Base-by-base conservation (phyloP, 2,888 invertebrate genomes). In the Pseudanteris insignis region DNA sequence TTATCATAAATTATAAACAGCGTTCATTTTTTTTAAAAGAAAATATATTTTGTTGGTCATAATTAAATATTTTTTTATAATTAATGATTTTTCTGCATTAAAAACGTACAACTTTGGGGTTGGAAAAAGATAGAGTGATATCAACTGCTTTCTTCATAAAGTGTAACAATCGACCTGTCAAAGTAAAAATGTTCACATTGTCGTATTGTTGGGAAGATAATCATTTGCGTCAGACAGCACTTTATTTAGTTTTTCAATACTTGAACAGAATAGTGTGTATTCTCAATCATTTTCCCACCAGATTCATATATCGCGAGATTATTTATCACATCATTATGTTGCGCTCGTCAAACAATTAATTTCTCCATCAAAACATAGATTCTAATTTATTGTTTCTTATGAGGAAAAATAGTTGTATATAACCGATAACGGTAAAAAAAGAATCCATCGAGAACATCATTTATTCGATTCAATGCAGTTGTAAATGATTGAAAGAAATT, bases 261-360 rank as follows among this genome's bases (percentile, higher is more conserved):
- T 36, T 47, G 30, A 46, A 46, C 36, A n/a, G 21, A 33, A 15
- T 36, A 21, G 32, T 50, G 38, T 13, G 38, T 26, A 26, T 26
- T 38, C 50, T 50, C 44, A 48, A 48, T 57, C 57, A 37, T 29
- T 48, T 57, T 57, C 41, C 43, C 48, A 57, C 57, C 40, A n/a
- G 26, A 26, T 18, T 6, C 6, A 18, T 32, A 50, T 32, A 32
- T 7, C 26, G 18, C 29, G 32, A 30, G 40, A 38, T 33, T 33
- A 50, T 40, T 50, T 50, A 50, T 3, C 18, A 18, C 18, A 18
- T 18, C 6, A 18, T 18, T 18, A 18, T 18, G 15, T 15, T 36
- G 13, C 13, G 12, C 12, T 13, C 30, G 13, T 30, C 13, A 12
- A 9, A 13, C 30, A 30, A 30, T 30, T 12, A 30, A 30, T 30